phyloP scores from a whole-genome alignment of 2,797 vertebrate species.

The Erethizon dorsatum region DNA sequence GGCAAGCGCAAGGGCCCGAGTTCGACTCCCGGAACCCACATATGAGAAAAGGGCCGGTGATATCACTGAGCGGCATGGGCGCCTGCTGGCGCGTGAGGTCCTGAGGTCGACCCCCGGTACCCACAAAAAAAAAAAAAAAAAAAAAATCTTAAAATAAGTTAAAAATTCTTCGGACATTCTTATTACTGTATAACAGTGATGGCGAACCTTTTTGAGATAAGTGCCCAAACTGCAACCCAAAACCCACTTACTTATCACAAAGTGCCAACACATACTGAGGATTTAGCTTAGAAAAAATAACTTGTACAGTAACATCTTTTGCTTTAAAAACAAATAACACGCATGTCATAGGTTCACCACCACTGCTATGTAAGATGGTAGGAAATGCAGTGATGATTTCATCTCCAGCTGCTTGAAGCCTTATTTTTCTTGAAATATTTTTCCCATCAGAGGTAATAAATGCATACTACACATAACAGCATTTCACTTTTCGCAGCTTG shows the following conservation, averaged over 20 bases:
- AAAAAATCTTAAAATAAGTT: not conserved
- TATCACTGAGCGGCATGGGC: no score
- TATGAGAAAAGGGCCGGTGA: no score
- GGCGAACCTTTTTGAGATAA: not conserved
- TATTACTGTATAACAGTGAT: not conserved
- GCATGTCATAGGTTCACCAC: not conserved
- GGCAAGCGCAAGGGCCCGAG: no score
- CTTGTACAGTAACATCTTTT: not conserved
- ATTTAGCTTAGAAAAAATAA: not conserved
- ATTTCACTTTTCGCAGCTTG: constrained; percentile 40
- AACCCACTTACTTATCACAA: not conserved
- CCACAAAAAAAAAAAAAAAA: no score
- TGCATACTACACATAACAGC: not conserved
- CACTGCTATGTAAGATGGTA: constrained; percentile 26
- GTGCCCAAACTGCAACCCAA: not conserved
- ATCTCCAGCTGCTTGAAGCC: not conserved
- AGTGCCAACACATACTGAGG: not conserved
- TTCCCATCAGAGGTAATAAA: not conserved
- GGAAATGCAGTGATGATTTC: constrained; percentile 35
- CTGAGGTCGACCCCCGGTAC: no score
- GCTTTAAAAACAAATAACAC: not conserved
- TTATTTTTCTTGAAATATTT: constrained; percentile 69
- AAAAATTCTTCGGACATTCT: constrained; percentile 35
- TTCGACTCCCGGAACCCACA: no score
- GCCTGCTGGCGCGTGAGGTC: no score